A percentile compares a stretch with the other conserved stretches of the same genome.
These are phyloP conservation scores for Arctia plantaginis DNA, from an alignment of 2,888 invertebrate species.

Conservation along the genomic window DNA sequence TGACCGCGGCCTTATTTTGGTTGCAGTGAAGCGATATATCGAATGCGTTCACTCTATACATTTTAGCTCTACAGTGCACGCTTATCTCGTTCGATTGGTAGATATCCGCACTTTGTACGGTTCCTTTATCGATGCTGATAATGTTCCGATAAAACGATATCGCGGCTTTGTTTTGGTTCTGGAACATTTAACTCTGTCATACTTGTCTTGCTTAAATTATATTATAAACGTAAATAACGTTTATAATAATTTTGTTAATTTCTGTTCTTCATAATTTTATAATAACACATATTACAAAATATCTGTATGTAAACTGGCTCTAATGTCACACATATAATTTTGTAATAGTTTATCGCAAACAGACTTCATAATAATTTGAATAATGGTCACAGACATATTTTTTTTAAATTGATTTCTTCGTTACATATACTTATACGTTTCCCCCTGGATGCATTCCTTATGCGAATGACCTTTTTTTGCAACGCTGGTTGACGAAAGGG, in stretches of 20 bases:
- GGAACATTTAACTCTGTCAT: constrained; percentile 33
- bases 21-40: constrained; percentile 30
- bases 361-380: constrained; percentile 2
- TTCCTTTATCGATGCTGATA: constrained; percentile 65
- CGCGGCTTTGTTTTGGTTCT: constrained; percentile 58
- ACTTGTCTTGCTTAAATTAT: not conserved
- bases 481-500: constrained; percentile 59
- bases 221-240: too few species aligned
- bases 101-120: constrained; percentile 62
- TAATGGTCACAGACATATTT: constrained; percentile 3
- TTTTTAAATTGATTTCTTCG: constrained; percentile 8
- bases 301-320: not conserved
- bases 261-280: not conserved
- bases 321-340: constrained; percentile 8
- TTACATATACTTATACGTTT: constrained; percentile 3
- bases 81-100: constrained; percentile 59
- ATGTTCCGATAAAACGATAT: constrained; percentile 61
- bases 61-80: constrained; percentile 37
- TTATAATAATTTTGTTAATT: not conserved
- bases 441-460: constrained; percentile 23
- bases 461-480: constrained; percentile 26
- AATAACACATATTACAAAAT: constrained; percentile 3
- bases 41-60: constrained; percentile 27
- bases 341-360: constrained; percentile 15
- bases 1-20: constrained; percentile 32